Evolutionary conservation across 2,888 invertebrate species (phyloP), one percentile per base, ranked within the genome.

Genomic region (Cynaeus angustus): DNA sequence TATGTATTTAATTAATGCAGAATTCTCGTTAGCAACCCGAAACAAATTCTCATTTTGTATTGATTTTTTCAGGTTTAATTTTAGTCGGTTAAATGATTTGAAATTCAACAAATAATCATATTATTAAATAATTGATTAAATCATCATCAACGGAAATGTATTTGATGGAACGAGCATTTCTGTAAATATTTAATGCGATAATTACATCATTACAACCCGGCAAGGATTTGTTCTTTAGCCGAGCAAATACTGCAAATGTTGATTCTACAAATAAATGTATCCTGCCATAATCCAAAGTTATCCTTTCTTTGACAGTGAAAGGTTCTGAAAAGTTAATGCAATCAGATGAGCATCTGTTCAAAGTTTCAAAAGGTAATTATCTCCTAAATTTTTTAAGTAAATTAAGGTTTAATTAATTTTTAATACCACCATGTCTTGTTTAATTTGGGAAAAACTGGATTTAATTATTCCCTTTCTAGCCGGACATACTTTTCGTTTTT

Each of bases 291-390:
- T 38, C 48, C 16, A 59, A 59, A 59, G 46, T 61, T 61, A 61
- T 61, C 50, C 13, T 61, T 59, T 48, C 61, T 61, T 61, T 37
- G 61, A 37, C 37, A 61, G 37, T 56, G 37, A 61, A 38, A 46
- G 48, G 21, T 48, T 21, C 38, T 61, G 61, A 61, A 61, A 61
- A 50, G 12, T 61, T 61, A 61, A 61, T 50, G 61, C 48, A 61
- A 61, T 61, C 61, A 61, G 61, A 30, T 28, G 46, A 48, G 61
- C 61, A 61, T 37, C 61, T 61, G 50, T 61, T 61, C n/a, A 61
- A 61, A 61, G 48, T 61, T 61, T 48, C 48, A 61, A 46, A 38
- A 37, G 61, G 26, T 61, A 61, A 61, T 61, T 61, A 61, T 38
- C 61, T 61, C 48, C 46, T 59, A 50, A 61, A 61, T 37, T 58